Conservation (phyloP, 2,888 invertebrate species). For the Drosophila siamana region DNA sequence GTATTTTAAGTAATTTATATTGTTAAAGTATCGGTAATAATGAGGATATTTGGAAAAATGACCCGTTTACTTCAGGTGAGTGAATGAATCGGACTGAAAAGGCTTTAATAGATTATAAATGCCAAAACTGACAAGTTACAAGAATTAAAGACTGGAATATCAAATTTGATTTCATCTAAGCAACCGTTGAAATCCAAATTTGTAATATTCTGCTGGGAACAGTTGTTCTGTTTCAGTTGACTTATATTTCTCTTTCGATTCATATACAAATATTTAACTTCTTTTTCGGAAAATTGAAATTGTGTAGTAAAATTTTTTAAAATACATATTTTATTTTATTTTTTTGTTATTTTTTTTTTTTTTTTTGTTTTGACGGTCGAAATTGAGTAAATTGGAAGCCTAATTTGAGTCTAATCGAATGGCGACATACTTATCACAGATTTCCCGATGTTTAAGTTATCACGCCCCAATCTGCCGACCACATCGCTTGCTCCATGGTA, state of each 20-base stretch:
- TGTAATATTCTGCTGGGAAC: background rate
- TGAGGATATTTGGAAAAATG: constrained; percentile 68
- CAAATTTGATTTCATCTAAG: background rate
- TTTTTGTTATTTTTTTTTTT: background rate
- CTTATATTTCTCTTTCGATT: constrained; percentile 3
- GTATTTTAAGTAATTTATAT: background rate
- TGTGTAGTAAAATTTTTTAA: constrained; percentile 1
- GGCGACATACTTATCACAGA: constrained; percentile 60
- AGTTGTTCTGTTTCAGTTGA: background rate
- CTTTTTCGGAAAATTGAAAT: constrained; percentile 16
- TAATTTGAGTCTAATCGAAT: constrained; percentile 38
- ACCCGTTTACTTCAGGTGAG: constrained; percentile 63
- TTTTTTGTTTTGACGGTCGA: background rate
- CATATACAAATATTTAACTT: constrained; percentile 1
- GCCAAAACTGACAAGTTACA: too few relatives aligned
- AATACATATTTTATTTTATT: background rate
- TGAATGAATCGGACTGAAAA: constrained; percentile 5
- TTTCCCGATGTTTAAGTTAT: constrained; percentile 66
- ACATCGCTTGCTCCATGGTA: constrained; percentile 45
- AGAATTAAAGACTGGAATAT: too few relatives aligned
- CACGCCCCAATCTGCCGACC: constrained; percentile 61
- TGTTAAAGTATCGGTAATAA: constrained; percentile 21
- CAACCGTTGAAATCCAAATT: background rate
- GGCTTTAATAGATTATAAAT: too few relatives aligned
- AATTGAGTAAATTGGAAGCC: constrained; percentile 9